These are phyloP conservation scores for Hemaris fuciformis DNA, from an alignment of 2,888 invertebrate species.

Conservation along the genomic window DNA sequence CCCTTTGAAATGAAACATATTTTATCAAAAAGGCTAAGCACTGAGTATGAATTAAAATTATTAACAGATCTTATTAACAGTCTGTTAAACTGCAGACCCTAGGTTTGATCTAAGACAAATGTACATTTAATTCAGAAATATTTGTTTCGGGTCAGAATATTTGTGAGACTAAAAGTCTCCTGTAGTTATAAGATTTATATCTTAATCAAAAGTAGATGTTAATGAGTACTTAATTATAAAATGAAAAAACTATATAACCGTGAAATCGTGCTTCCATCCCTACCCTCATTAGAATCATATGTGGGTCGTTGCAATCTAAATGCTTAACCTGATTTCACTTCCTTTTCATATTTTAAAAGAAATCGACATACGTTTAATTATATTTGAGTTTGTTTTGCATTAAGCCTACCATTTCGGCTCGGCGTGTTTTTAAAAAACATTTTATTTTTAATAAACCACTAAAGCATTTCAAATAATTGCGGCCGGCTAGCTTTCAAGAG, in stretches of 20 bases:
- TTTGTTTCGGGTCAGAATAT: too few species aligned
- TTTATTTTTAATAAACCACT: neutral
- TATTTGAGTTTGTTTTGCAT: neutral
- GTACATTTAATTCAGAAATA: too few species aligned
- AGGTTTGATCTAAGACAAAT: too few species aligned
- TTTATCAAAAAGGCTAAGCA: too few species aligned
- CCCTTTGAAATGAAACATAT: too few species aligned
- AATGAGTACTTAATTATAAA: too few species aligned
- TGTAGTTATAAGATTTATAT: too few species aligned
- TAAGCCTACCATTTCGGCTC: neutral
- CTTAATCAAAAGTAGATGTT: too few species aligned
- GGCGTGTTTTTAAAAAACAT: neutral
- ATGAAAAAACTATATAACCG: neutral
- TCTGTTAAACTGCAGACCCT: too few species aligned
- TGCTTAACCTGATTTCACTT: slow-evolving; percentile 41
- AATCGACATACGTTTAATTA: slow-evolving; percentile 13
- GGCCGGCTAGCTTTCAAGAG: neutral
- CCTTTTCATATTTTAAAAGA: slow-evolving; percentile 31
- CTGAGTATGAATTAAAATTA: too few species aligned
- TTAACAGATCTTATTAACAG: too few species aligned
- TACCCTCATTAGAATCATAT: slow-evolving; percentile 7
- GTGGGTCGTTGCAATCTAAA: slow-evolving; percentile 28
- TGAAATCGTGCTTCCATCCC: neutral
- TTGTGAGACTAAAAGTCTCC: too few species aligned
- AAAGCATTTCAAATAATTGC: neutral